A percentile compares a stretch with the other conserved stretches of the same genome.
Evolutionary conservation across 2,113 vertebrate genomes (phyloP).

Genomic region (Loxodonta africana): DNA sequence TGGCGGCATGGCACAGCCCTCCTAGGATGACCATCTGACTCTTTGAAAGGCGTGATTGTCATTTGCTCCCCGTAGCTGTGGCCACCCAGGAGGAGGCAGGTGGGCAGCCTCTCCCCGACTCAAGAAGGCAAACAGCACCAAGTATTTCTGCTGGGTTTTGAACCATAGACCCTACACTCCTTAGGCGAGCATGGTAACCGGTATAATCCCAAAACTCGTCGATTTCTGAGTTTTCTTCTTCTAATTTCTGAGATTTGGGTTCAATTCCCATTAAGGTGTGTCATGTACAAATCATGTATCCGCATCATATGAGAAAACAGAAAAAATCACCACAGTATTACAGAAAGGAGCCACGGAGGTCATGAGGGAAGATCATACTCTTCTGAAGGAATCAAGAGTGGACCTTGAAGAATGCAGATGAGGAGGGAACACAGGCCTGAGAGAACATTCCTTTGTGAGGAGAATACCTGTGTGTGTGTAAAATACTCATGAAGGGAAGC

Average conservation of each 20-base stretch:
- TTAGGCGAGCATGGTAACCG: conserved; percentile 94
- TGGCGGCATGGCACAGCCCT: neutral
- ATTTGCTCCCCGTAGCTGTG: no score
- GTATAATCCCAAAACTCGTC: conserved; percentile 91
- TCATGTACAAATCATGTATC: neutral
- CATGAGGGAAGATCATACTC: no score
- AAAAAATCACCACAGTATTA: neutral
- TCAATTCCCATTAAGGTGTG: accelerated
- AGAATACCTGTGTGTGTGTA: neutral
- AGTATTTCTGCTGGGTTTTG: conserved; percentile 91
- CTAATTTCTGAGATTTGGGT: accelerated
- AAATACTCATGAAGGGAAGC: neutral
- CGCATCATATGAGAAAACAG: neutral
- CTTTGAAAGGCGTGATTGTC: no score
- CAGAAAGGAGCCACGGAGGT: neutral
- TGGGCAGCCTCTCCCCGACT: no score
- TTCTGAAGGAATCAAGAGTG: no score
- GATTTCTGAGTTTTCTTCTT: accelerated
- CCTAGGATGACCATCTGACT: neutral
- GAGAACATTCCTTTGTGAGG: no score
- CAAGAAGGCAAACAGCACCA: no score
- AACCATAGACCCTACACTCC: conserved; percentile 93
- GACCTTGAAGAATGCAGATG: no score
- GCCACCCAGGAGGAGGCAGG: no score
- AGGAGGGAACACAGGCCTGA: no score